Conservation (phyloP, 53 echinoderm and acorn worm species). For the Arbacia lixula region DNA sequence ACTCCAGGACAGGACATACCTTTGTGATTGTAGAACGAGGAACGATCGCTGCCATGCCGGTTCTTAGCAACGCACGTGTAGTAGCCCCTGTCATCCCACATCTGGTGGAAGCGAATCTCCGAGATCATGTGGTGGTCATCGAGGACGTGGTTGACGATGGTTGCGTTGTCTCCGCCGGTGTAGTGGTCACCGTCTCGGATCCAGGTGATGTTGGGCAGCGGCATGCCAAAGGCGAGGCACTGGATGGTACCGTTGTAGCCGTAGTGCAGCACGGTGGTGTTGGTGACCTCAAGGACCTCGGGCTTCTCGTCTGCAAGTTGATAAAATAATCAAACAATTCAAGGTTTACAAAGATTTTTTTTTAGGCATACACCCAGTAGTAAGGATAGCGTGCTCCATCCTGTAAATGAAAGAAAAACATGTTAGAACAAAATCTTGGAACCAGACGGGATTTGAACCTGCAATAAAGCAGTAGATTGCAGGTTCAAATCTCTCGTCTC, state of each 20-base stretch:
- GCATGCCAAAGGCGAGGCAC: constrained; percentile 83
- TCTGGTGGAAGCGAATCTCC: constrained; percentile 84
- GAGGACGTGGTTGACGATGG: constrained; percentile 72
- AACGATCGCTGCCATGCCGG: constrained; percentile 65
- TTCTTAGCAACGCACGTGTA: constrained; percentile 86
- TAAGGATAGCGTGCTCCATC: too few relatives aligned
- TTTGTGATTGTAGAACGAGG: constrained; percentile 80
- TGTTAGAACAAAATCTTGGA: too few relatives aligned
- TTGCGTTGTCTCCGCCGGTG: constrained; percentile 70
- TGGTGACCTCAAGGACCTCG: constrained; percentile 75
- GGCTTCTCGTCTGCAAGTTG: constrained; percentile 79
- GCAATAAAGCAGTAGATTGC: too few relatives aligned
- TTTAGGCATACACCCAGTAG: too few relatives aligned
- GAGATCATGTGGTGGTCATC: constrained; percentile 81
- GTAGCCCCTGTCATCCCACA: constrained; percentile 78
- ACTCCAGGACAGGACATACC: too few relatives aligned
- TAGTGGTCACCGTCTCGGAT: constrained; percentile 72
- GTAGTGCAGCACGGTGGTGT: constrained; percentile 82
- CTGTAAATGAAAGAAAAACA: too few relatives aligned
- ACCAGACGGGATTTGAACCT: too few relatives aligned
- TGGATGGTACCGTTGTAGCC: constrained; percentile 88
- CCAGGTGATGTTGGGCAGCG: constrained; percentile 79
- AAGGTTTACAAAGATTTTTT: too few relatives aligned
- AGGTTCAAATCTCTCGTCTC: too few relatives aligned
- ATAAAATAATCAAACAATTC: too few relatives aligned